Base-by-base conservation (phyloP, 2,113 vertebrate genomes). In the Siphamia tubifer region DNA sequence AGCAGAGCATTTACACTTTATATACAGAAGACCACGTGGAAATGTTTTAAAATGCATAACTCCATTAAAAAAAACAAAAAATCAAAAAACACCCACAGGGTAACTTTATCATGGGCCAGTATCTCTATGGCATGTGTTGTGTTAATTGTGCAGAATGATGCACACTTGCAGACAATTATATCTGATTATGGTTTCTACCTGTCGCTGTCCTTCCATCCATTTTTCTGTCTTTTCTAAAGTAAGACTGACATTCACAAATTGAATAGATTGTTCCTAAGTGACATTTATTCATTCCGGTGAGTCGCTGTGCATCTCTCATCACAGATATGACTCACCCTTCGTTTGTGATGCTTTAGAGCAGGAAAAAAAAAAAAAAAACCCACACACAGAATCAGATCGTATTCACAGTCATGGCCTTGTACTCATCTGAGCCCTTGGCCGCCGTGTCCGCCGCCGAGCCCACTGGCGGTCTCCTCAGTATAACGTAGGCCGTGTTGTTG, bases 401-500 rank as follows among this genome's bases (percentile, higher is more conserved):
- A 77, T 79, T 86, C 63, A 67, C 57, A 70, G 66, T 43, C 48
- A 63, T 74, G 66, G 43, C 73, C 79, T 64, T 79, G 53, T 71
- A 28, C 77, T 75, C 66, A 58, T 42, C 68, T 79, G 74, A 85
- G 74, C 44, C 65, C 65, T 65, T 55, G 60, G 39, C 63, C 51
- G 55, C 62, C 8, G 9, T 47, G 64, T 62, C 11, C 68, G 69
- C 65, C 43, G 36, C 72, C 51, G 72, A 83, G 81, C 43, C n/a
- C 58, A 45, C 55, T 56, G 85, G 31, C 75, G 39, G 42, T 76
- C 75, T 71, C 58, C 83, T 68, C 30, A n/a, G 48, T 39, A 70
- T 67, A 45, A 80, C 49, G 21, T n/a, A 24, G 72, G 53, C 38
- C 60, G 79, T 82, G 83, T 69, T 70, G 91, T 93, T 93, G 88